These are phyloP conservation scores for Dromas ardeola DNA, from an alignment of 2,113 vertebrate genomes.

Conservation along the genomic window DNA sequence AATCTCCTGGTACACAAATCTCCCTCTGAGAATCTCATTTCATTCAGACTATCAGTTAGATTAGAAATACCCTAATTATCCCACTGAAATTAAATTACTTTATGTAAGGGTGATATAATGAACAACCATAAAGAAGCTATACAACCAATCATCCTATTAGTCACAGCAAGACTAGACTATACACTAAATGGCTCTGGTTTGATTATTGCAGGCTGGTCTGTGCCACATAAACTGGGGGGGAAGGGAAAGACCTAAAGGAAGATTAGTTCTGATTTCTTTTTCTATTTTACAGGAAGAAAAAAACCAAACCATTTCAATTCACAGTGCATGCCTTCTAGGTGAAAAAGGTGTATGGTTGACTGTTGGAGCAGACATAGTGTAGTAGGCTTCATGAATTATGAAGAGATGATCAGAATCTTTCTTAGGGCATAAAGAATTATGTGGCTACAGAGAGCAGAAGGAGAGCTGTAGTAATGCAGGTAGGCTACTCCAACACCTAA, in stretches of 20 bases:
- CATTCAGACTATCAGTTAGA: conserved; percentile 88
- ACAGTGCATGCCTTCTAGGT: neutral
- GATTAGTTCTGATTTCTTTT: conserved; percentile 11
- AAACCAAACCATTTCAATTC: neutral
- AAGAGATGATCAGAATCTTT: neutral
- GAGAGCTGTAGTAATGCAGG: neutral
- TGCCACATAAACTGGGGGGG: conserved; percentile 39
- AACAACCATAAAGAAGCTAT: conserved; percentile 82
- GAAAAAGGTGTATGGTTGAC: neutral
- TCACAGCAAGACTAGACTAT: conserved; percentile 80
- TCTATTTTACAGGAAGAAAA: neutral
- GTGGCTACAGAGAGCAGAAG: neutral
- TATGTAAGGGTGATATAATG: conserved; percentile 86
- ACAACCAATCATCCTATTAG: conserved; percentile 87
- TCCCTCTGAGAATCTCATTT: conserved; percentile 84
- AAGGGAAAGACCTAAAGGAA: neutral
- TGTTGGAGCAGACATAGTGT: neutral
- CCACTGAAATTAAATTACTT: conserved; percentile 87
- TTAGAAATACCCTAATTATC: conserved; percentile 89
- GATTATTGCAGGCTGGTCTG: conserved; percentile 65
- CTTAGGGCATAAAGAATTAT: neutral
- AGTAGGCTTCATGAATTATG: neutral
- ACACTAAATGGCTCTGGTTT: conserved; percentile 78
- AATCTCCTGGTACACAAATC: conserved; percentile 80
- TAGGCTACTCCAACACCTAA: neutral